A percentile compares a stretch with the other conserved stretches of the same genome.
Evolutionary conservation across 2,888 invertebrate species (phyloP).

Genomic region (Lasioglossum lativentre): DNA sequence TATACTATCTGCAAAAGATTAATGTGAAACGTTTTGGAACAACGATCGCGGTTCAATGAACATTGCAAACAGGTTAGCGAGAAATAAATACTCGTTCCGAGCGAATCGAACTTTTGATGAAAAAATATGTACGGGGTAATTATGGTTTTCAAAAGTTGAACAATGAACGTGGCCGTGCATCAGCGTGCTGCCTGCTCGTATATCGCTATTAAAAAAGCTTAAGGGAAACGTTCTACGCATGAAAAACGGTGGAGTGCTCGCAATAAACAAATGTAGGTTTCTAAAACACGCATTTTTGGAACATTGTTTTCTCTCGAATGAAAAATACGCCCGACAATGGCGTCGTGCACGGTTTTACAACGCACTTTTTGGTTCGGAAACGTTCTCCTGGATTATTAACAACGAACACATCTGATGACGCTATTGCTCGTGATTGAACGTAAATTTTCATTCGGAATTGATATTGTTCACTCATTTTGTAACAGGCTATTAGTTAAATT

Average conservation of each 20-base stretch:
- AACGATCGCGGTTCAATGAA: not conserved
- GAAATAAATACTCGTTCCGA: not conserved
- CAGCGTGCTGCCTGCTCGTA: not conserved
- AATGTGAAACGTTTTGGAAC: not conserved
- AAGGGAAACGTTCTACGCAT: conserved; percentile 5
- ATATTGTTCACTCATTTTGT: not conserved
- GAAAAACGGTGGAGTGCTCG: not conserved
- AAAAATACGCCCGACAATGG: not conserved
- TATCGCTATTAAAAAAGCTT: conserved; percentile 11
- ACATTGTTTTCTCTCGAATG: not conserved
- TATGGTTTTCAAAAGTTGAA: not conserved
- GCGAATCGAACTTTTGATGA: not conserved
- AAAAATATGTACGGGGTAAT: not conserved
- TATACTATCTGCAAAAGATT: not conserved
- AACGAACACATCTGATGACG: not conserved
- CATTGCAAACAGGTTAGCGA: not conserved
- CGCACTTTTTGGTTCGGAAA: not conserved
- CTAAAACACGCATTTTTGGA: not conserved
- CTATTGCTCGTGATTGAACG: not conserved
- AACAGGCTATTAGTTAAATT: not conserved
- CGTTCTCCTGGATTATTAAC: not conserved
- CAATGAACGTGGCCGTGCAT: not conserved
- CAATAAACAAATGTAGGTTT: not conserved
- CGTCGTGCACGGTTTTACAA: no score
- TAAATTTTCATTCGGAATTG: not conserved